Conservation (phyloP, 2,113 vertebrate genomes). For the Macroglossus sobrinus region DNA sequence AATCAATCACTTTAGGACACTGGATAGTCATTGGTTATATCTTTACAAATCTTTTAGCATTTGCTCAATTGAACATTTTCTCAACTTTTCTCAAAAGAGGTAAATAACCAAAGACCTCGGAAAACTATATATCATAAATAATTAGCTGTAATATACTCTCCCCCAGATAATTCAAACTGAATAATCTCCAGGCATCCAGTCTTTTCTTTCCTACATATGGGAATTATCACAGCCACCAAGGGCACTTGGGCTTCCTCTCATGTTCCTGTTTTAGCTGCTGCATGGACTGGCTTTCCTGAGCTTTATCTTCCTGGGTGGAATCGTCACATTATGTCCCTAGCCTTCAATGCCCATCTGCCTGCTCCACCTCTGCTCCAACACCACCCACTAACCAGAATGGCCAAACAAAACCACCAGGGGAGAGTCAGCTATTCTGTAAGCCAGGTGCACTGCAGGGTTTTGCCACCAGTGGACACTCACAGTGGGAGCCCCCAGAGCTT, state of each 20-base stretch:
- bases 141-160: not conserved
- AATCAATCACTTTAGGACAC: not conserved
- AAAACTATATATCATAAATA: not conserved
- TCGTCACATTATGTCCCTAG: not conserved
- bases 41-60: not conserved
- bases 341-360: not conserved
- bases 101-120: not conserved
- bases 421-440: not conserved
- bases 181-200: no score
- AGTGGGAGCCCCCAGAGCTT: not conserved
- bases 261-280: not conserved
- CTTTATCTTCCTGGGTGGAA: not conserved
- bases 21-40: not conserved
- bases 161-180: not conserved
- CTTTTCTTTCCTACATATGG: not conserved
- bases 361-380: not conserved
- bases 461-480: not conserved
- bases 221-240: not conserved
- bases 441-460: not conserved
- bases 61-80: not conserved
- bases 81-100: not conserved
- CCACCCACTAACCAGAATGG: not conserved
- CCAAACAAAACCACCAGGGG: not conserved
- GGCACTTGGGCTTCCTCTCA: not conserved
- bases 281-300: fast-evolving